phyloP scores from a whole-genome alignment of 2,888 invertebrate species.

The Hirtodrosophila histrioides region DNA sequence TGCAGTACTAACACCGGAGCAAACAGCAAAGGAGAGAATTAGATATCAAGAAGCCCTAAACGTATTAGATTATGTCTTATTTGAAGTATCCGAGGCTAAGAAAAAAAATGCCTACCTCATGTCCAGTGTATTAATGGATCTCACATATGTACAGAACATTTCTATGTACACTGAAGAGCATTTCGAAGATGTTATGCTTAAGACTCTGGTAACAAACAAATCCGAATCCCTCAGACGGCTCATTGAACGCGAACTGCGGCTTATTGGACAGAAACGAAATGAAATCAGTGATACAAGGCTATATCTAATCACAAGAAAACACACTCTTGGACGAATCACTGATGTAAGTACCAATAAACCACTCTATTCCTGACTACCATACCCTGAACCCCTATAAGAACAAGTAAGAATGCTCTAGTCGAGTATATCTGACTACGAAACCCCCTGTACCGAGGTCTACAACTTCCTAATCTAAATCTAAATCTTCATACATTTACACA shows the following conservation, averaged over 20 bases:
- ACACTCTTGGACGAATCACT: constrained; percentile 54
- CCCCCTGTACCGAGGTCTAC: too few relatives aligned
- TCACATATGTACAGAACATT: constrained; percentile 19
- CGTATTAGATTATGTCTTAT: constrained; percentile 53
- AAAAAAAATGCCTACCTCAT: constrained; percentile 20
- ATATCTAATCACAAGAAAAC: constrained; percentile 68
- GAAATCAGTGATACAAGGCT: constrained; percentile 73
- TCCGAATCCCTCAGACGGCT: constrained; percentile 11
- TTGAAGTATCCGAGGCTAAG: constrained; percentile 30
- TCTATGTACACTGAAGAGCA: constrained; percentile 24
- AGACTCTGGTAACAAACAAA: constrained; percentile 9
- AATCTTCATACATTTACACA: too few relatives aligned
- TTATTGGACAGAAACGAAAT: constrained; percentile 58
- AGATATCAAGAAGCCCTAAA: constrained; percentile 47
- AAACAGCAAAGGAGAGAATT: neutral
- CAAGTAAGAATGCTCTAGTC: too few relatives aligned
- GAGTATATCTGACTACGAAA: too few relatives aligned
- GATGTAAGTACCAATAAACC: constrained; percentile 52
- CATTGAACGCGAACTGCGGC: constrained; percentile 28
- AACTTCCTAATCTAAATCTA: too few relatives aligned
- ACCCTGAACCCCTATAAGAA: too few relatives aligned
- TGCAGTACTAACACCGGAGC: neutral
- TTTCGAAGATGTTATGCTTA: constrained; percentile 21
- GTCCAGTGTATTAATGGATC: constrained; percentile 39
- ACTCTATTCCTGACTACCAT: too few relatives aligned